These are phyloP conservation scores for Myotis myotis DNA, from an alignment of 2,797 vertebrate genomes.

Conservation along the genomic window DNA sequence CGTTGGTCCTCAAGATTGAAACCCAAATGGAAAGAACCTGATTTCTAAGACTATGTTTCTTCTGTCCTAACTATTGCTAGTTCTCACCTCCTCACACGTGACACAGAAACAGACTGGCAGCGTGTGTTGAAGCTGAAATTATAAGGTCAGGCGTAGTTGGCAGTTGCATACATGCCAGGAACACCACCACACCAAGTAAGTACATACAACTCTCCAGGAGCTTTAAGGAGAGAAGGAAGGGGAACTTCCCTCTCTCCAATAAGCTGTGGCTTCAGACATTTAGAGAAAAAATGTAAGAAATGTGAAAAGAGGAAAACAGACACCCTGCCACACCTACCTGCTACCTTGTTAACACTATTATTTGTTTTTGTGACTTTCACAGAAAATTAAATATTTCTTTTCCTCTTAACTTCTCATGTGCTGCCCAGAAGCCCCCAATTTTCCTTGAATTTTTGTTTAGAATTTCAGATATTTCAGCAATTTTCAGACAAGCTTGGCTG, in stretches of 20 bases:
- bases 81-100: background rate
- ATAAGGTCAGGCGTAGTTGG: background rate
- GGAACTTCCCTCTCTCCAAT: background rate
- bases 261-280: background rate
- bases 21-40: background rate
- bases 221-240: background rate
- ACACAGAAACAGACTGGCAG: background rate
- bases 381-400: slow-evolving; percentile 52
- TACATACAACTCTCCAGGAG: background rate
- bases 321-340: background rate
- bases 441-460: slow-evolving; percentile 65
- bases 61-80: background rate
- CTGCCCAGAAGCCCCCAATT: slow-evolving; percentile 32
- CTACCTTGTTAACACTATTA: slow-evolving; percentile 17
- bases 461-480: slow-evolving; percentile 65
- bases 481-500: slow-evolving; percentile 63
- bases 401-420: slow-evolving; percentile 43
- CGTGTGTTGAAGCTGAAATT: background rate
- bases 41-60: background rate
- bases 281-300: slow-evolving; percentile 6
- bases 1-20: background rate
- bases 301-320: background rate
- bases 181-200: background rate
- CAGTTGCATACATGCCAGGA: background rate
- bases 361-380: slow-evolving; percentile 28